A percentile compares a stretch with the other conserved stretches of the same genome.
Conservation (phyloP, 1,140 invertebrate genomes). For the Scaptomyza hsui region DNA sequence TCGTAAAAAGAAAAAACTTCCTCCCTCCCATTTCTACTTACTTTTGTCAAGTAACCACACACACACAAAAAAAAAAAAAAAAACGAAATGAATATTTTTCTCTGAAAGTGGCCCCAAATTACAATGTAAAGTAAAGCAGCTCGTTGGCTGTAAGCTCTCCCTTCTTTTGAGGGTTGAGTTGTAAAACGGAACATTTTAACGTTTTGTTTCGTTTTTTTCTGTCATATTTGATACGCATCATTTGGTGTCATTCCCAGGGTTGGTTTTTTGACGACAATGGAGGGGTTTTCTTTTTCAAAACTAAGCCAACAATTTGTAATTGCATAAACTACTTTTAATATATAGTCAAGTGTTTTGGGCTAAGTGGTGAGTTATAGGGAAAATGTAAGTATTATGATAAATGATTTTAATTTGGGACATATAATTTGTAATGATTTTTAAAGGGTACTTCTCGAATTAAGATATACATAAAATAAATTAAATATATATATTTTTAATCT, state of each 20-base stretch:
- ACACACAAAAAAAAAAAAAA: conserved; percentile 16
- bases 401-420: too few species aligned
- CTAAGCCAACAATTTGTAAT: neutral
- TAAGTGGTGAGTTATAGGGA: neutral
- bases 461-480: too few species aligned
- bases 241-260: conserved; percentile 46
- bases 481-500: too few species aligned
- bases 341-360: neutral
- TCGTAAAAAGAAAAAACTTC: conserved; percentile 52
- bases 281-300: neutral
- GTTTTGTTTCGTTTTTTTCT: conserved; percentile 19
- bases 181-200: conserved; percentile 40
- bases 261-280: conserved; percentile 7
- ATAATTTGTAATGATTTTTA: too few species aligned
- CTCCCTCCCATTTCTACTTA: neutral
- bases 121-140: conserved; percentile 34
- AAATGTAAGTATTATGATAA: neutral
- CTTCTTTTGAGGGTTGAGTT: conserved; percentile 19
- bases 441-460: too few species aligned
- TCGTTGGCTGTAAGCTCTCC: conserved; percentile 1
- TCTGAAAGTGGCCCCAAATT: conserved; percentile 47
- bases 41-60: conserved; percentile 25
- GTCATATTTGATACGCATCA: conserved; percentile 46
- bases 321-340: conserved; percentile 4
- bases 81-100: conserved; percentile 63